phyloP scores from a whole-genome alignment of 2,797 vertebrate species.

The Enteromius argenteus region DNA sequence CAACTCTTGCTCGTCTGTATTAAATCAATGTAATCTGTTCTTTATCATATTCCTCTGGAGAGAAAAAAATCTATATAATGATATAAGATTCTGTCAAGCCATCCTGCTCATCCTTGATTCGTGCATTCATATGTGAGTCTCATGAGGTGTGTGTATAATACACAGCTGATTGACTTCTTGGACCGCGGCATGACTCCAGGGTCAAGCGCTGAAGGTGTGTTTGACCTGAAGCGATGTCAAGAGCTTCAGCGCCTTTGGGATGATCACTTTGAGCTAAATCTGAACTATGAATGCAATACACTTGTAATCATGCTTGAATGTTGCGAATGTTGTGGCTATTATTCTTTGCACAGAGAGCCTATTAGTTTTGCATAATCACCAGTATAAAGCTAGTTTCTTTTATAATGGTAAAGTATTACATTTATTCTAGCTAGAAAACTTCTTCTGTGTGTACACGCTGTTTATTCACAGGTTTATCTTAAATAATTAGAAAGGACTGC shows the following conservation, averaged over 20 bases:
- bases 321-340: no score
- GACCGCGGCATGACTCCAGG: neutral
- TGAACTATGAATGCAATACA: neutral
- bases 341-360: neutral
- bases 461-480: neutral
- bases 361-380: neutral
- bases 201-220: neutral
- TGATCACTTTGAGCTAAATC: neutral
- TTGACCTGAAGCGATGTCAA: constrained; percentile 26
- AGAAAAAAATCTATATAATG: constrained; percentile 24
- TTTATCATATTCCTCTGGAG: constrained; percentile 32
- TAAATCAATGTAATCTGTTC: constrained; percentile 43
- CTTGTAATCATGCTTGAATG: no score
- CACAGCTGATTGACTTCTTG: constrained; percentile 12
- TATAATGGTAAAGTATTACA: no score
- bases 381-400: neutral
- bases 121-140: neutral
- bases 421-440: neutral
- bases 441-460: neutral
- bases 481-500: neutral
- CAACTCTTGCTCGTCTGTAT: neutral
- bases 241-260: neutral
- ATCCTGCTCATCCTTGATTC: neutral
- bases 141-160: constrained; percentile 18
- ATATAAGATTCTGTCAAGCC: constrained; percentile 15